These are phyloP conservation scores for Aphelocoma californica DNA, from an alignment of 2,797 vertebrate genomes.

Conservation along the genomic window DNA sequence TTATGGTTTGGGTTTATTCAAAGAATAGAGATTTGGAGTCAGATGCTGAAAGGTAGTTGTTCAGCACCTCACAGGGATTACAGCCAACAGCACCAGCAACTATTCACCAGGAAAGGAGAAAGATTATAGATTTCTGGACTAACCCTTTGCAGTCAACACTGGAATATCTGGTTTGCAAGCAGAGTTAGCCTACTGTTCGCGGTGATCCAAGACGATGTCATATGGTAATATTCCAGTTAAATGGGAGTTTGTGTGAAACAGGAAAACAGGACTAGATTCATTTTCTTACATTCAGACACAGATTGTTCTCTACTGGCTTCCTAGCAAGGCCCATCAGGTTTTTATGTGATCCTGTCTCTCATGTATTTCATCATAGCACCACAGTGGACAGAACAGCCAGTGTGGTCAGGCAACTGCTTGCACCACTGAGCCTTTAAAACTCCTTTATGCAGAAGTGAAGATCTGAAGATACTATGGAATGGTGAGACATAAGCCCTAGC, in stretches of 20 bases:
- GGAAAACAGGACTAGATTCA: neutral
- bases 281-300: neutral
- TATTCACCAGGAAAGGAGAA: neutral
- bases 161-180: slow-evolving; percentile 22
- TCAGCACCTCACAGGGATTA: neutral
- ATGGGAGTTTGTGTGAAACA: neutral
- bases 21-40: neutral
- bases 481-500: neutral
- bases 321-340: neutral
- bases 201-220: neutral
- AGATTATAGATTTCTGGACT: slow-evolving; percentile 30
- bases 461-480: neutral
- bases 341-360: neutral
- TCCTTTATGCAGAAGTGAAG: neutral
- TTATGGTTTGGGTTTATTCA: neutral
- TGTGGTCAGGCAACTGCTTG: neutral
- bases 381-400: neutral
- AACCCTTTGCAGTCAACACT: slow-evolving; percentile 18
- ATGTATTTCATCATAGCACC: neutral
- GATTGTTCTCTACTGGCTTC: neutral
- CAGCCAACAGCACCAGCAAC: neutral
- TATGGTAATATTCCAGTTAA: neutral
- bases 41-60: neutral
- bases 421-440: neutral
- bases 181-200: neutral